Base-by-base conservation (phyloP, 1,140 invertebrate species). In the Oreohelix idahoensis region DNA sequence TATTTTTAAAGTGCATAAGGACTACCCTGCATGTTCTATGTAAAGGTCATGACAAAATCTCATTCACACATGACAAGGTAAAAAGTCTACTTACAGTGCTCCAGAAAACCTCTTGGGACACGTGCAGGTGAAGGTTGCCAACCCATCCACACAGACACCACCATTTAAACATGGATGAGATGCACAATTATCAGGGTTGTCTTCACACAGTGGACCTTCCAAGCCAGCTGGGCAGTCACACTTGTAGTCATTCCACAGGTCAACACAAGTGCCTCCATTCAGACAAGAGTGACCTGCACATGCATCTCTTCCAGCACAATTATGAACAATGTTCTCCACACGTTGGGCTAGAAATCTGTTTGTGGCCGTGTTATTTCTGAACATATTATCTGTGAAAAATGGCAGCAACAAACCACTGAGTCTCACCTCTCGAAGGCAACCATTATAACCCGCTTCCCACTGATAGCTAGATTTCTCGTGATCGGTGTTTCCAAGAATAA, bases 361-460 rank as follows among this genome's bases (percentile, higher is more conserved):
- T 15, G 32, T 36, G 63, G 42, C 69, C 20, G 58, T 32, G 32
- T 83, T 77, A 51, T 83, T 70, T n/a, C 29, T 0, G 42, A 66
- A 81, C 8, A 15, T 29, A 0, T 10, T 11, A 29, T 53, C 66
- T 70, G 95, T 94, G 91, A 97, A 98, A 91, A 96, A 99, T n/a
- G 98, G 97, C 53, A 98, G 92, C 29, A 98, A 94, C 83, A 97
- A 94, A 63, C 94, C 94, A 26, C 96, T 96, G 80, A 99, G 95
- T 83, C 97, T 94, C 38, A 98, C 95, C 91, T 98, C 97, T n/a
- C 96, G 95, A 81, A 99, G 91, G 90, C 98, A 99, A 1, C 98
- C 98, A 93, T 86, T 83, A 58, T 87, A 91, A 11, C 32, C 69
- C 20, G 75, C 58, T 39, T 85, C 86, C 76, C 84, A 80, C n/a